These are phyloP conservation scores for Vannuccia rotundouncinata DNA, from an alignment of 2,888 invertebrate species.

Conservation along the genomic window DNA sequence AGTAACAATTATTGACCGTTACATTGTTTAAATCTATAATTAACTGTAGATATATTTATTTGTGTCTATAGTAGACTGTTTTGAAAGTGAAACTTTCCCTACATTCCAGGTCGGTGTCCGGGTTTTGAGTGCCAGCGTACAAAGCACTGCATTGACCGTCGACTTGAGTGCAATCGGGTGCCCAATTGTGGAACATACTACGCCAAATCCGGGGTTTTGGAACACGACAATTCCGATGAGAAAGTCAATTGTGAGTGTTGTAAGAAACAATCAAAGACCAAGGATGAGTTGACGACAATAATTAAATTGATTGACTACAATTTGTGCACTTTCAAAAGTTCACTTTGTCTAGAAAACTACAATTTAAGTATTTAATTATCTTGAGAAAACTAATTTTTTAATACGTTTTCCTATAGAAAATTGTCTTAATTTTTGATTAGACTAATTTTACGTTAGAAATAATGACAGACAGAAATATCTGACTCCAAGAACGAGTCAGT, in stretches of 20 bases:
- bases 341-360: too few species aligned
- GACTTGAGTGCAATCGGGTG: slow-evolving; percentile 67
- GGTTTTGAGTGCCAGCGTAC: slow-evolving; percentile 37
- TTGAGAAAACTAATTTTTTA: too few species aligned
- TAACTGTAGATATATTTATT: neutral
- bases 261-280: too few species aligned
- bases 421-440: too few species aligned
- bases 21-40: neutral
- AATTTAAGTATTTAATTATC: too few species aligned
- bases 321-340: neutral
- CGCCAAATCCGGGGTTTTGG: slow-evolving; percentile 42
- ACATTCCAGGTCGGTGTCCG: slow-evolving; percentile 20
- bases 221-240: slow-evolving; percentile 31
- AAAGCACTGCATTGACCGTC: slow-evolving; percentile 65
- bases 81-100: neutral
- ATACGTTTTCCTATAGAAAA: too few species aligned
- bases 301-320: neutral
- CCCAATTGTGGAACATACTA: slow-evolving; percentile 65
- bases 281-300: too few species aligned
- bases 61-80: neutral
- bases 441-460: too few species aligned
- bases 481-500: too few species aligned
- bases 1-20: too few species aligned
- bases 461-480: too few species aligned
- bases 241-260: slow-evolving; percentile 34